Evolutionary conservation across 1,140 invertebrate species (phyloP).

Genomic region (Megathymus violae): DNA sequence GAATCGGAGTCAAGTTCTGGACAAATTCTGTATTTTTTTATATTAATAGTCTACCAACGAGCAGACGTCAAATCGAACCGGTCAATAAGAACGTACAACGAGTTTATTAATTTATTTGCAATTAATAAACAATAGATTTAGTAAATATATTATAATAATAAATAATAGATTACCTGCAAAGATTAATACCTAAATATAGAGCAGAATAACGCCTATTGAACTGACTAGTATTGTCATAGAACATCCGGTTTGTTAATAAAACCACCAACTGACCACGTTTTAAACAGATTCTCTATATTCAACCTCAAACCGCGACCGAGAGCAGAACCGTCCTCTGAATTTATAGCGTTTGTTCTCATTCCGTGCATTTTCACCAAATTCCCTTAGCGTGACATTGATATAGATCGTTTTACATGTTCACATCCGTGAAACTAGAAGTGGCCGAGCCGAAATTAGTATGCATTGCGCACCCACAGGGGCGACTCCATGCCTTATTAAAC

Average conservation of each 20-base stretch:
- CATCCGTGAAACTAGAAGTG: conserved; percentile 56
- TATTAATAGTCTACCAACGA: no score
- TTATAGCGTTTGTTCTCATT: conserved; percentile 46
- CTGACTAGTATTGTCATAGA: neutral
- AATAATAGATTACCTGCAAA: no score
- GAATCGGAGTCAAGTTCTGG: no score
- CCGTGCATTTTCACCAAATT: conserved; percentile 58
- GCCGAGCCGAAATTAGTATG: conserved; percentile 45
- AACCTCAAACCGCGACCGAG: conserved; percentile 17
- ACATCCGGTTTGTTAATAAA: neutral
- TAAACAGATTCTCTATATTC: neutral
- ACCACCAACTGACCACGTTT: neutral
- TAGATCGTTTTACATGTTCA: conserved; percentile 59
- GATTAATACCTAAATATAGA: no score
- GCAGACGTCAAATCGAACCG: no score
- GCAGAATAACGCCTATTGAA: neutral
- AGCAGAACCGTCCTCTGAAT: conserved; percentile 41
- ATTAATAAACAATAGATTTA: no score
- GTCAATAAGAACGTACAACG: no score
- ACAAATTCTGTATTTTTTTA: no score
- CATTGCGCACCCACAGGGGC: conserved; percentile 35
- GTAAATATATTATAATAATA: no score
- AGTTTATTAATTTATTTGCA: no score
- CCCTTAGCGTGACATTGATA: conserved; percentile 66
- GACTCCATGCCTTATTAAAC: conserved; percentile 58